phyloP scores from a whole-genome alignment of 2,113 vertebrate genomes.

The Dissostichus mawsoni region DNA sequence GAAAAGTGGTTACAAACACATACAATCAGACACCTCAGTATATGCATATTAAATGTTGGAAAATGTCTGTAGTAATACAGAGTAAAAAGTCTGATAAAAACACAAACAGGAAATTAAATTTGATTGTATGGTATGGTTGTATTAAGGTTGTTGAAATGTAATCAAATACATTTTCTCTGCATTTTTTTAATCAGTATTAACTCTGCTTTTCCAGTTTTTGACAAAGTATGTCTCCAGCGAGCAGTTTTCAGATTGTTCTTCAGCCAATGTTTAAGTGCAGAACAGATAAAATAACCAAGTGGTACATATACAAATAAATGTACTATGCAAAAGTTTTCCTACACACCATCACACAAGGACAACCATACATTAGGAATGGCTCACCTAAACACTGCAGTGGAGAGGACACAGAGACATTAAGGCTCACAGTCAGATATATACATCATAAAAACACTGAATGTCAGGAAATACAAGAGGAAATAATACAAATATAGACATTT shows the following conservation, averaged over 20 bases:
- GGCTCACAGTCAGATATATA: constrained; percentile 54
- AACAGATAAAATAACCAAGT: neutral
- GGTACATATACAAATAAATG: neutral
- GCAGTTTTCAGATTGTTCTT: constrained; percentile 26
- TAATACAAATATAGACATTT: constrained; percentile 13
- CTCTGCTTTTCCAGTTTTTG: neutral
- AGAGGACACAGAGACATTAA: constrained; percentile 20
- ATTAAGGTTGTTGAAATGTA: neutral
- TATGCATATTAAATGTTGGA: constrained; percentile 14
- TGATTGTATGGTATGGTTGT: too few relatives aligned
- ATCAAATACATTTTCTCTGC: neutral
- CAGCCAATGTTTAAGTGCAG: constrained; percentile 30
- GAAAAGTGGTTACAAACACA: constrained; percentile 48
- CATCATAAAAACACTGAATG: constrained; percentile 8
- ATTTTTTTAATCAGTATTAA: neutral
- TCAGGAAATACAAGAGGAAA: constrained; percentile 20
- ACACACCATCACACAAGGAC: neutral
- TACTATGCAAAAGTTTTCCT: neutral
- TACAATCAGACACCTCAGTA: constrained; percentile 29
- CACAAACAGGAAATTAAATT: neutral
- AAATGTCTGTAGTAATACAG: constrained; percentile 25
- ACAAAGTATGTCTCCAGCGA: neutral
- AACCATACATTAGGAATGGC: constrained; percentile 1
- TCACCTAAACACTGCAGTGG: constrained; percentile 5
- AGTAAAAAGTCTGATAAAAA: constrained; percentile 18